Percentiles rank a stretch among this genome's conserved stretches.
phyloP scores from a whole-genome alignment of 2,888 invertebrate genomes.

The Elysia crispata region DNA sequence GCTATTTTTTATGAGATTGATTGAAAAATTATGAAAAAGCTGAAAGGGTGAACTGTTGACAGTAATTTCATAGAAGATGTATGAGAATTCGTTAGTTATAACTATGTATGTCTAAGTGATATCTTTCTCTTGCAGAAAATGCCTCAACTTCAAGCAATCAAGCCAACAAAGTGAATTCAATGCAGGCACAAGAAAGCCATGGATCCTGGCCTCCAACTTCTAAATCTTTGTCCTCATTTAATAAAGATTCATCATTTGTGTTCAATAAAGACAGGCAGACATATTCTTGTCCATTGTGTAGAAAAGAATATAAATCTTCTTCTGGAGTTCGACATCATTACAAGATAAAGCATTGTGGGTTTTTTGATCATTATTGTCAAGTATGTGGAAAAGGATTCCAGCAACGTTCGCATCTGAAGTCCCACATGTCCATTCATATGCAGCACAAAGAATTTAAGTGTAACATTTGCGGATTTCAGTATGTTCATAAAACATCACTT shows the following conservation, averaged over 20 bases:
- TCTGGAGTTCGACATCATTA: constrained; percentile 50
- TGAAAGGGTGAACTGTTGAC: too few species aligned
- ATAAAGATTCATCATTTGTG: constrained; percentile 20
- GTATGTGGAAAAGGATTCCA: constrained; percentile 54
- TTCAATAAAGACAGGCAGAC: constrained; percentile 26
- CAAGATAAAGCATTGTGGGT: constrained; percentile 51
- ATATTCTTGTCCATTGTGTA: constrained; percentile 48
- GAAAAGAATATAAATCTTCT: constrained; percentile 50
- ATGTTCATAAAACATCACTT: constrained; percentile 53
- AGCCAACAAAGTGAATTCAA: too few species aligned
- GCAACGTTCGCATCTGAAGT: constrained; percentile 51
- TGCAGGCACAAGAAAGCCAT: too few species aligned
- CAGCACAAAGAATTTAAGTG: constrained; percentile 51
- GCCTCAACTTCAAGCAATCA: too few species aligned
- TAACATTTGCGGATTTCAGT: constrained; percentile 48
- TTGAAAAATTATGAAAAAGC: too few species aligned
- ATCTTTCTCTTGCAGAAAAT: too few species aligned
- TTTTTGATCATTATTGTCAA: constrained; percentile 50
- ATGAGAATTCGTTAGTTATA: too few species aligned
- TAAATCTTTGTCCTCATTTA: constrained; percentile 11
- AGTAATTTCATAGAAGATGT: too few species aligned
- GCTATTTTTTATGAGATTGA: too few species aligned
- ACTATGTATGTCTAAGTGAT: too few species aligned
- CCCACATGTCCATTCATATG: constrained; percentile 52
- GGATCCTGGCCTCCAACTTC: not conserved